Evolutionary conservation across 92 coral and sea anemone genomes (phyloP), one percentile per base, ranked within the genome.

Genomic region (Plumapathes pennacea): DNA sequence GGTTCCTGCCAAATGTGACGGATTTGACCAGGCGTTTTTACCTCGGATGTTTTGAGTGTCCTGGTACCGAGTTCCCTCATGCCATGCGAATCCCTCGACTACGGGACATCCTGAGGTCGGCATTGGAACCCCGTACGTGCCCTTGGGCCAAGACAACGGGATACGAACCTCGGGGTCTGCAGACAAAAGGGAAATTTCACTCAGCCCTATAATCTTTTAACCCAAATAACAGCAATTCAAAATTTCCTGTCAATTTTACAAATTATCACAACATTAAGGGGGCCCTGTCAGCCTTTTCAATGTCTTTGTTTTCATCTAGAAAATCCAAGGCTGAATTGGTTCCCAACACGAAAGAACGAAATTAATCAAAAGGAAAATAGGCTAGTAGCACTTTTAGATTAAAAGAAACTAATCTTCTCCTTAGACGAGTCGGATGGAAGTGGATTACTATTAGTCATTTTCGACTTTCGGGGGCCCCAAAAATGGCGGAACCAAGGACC

Each of bases 71-170:
- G 41, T 51, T 24, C 80, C 80, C 30, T 62, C 48, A 37, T 54
- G 54, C 80, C 80, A 73, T 20, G 47, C 54, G 18, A 60, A 57
- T n/a, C 47, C 46, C 39, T 64, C 61, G 25, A 56, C 65, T 14
- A 44, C 33, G 30, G 49, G 64, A 25, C 80, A 73, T 40, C 80
- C 62, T n/a, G 62, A 54, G 12, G 13, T 54, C 0, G 80, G 43
- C 70, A 60, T 73, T 5, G 80, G 80, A 32, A 73, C 40, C n/a
- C 80, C 80, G 46, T 73, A 73, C 9, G 63, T 73, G 5, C 72
- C 80, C 11, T 52, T 42, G 12, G 80, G 80, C 80, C 80, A 73
- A 4, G 66, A 41, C 50, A 59, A 4, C 9, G 66, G 66, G 27
- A 59, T 59, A 20, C 45, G 66, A 24, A 59, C 39, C 22, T 59